Evolutionary conservation across 1,140 invertebrate species (phyloP).

Genomic region (Formica selysi): DNA sequence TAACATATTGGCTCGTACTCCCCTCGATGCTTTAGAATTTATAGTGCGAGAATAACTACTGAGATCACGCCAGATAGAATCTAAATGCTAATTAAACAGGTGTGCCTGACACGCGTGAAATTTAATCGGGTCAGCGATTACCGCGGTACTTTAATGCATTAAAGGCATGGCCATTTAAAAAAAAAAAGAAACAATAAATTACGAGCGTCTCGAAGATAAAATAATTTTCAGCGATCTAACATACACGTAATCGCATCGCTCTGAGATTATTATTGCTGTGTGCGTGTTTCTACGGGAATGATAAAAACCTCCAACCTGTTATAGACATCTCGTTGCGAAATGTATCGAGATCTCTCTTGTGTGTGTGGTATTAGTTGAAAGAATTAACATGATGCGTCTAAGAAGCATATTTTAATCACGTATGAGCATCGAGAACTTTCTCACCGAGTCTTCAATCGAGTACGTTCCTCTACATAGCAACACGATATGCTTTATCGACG

Average conservation of each 20-base stretch:
- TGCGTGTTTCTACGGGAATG: constrained; percentile 11
- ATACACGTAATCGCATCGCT: constrained; percentile 3
- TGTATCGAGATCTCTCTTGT: constrained; percentile 43
- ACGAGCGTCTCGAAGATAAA: constrained; percentile 52
- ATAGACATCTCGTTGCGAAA: constrained; percentile 29
- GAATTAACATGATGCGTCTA: constrained; percentile 58
- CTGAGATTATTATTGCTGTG: constrained; percentile 18
- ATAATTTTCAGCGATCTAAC: constrained; percentile 56
- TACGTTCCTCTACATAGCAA: constrained; percentile 34
- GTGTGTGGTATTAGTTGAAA: constrained; percentile 33
- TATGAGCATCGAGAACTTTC: constrained; percentile 48
- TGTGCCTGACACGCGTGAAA: constrained; percentile 66
- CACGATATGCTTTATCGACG: constrained; percentile 60
- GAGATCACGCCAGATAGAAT: constrained; percentile 59
- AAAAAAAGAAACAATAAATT: constrained; percentile 58
- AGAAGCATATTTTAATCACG: constrained; percentile 56
- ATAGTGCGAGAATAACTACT: constrained; percentile 60
- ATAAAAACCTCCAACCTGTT: constrained; percentile 42
- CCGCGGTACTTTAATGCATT: constrained; percentile 54
- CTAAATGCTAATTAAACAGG: constrained; percentile 68
- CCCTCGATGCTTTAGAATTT: constrained; percentile 56
- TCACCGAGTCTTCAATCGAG: constrained; percentile 39
- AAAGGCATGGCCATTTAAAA: neutral
- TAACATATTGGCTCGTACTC: constrained; percentile 57
- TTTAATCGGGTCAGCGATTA: constrained; percentile 67